Evolutionary conservation across 2,113 vertebrate species (phyloP).

Genomic region (Chitala chitala): DNA sequence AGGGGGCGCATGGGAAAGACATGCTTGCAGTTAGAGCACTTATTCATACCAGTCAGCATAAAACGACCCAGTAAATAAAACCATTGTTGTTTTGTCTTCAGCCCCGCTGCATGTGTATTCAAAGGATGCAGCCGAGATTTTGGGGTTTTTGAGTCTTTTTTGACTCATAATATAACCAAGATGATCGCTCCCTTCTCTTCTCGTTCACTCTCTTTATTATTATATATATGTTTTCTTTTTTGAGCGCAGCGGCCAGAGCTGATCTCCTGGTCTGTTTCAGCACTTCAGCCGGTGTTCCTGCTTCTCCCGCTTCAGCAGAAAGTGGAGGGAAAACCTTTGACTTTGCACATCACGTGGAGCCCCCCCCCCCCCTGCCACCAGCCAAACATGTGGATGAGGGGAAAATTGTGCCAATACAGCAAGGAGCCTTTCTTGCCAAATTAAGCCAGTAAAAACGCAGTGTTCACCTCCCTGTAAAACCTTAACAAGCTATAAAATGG

Average conservation of each 20-base stretch:
- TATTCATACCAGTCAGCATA: conserved; percentile 64
- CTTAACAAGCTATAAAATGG: conserved; percentile 34
- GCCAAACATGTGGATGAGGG: conserved; percentile 56
- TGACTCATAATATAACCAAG: conserved; percentile 19
- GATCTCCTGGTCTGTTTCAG: conserved; percentile 18
- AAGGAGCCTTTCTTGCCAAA: conserved; percentile 60
- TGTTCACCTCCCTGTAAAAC: conserved; percentile 42
- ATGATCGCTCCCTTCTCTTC: conserved; percentile 3
- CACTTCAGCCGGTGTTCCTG: conserved; percentile 29
- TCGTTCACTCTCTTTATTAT: neutral
- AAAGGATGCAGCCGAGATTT: conserved; percentile 11
- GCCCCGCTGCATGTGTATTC: conserved; percentile 48
- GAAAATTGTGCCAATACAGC: conserved; percentile 64
- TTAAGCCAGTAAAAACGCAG: conserved; percentile 61
- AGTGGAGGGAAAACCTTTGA: conserved; percentile 47
- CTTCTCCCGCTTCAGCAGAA: conserved; percentile 51
- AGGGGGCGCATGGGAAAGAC: neutral
- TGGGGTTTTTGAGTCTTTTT: neutral
- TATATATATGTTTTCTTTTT: neutral
- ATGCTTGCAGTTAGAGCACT: conserved; percentile 29
- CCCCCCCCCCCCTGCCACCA: conserved; percentile 20
- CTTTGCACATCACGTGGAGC: conserved; percentile 37
- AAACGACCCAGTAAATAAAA: conserved; percentile 70
- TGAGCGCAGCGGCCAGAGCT: neutral
- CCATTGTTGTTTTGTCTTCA: conserved; percentile 60